Evolutionary conservation across 2,113 vertebrate genomes (phyloP).

Genomic region (Burhinus bistriatus): DNA sequence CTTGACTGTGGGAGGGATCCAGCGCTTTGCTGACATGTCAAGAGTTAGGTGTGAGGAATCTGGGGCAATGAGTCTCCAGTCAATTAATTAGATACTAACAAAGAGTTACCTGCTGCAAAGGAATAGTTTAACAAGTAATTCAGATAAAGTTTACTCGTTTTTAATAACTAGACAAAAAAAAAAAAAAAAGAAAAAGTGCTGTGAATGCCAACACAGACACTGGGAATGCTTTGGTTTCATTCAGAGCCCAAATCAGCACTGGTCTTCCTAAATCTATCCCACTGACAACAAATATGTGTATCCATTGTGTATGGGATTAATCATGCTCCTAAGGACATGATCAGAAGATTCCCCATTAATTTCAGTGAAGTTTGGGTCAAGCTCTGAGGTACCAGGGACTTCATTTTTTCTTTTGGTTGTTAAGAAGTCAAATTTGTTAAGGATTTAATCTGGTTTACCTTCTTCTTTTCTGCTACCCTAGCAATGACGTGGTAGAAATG

Average conservation of each 20-base stretch:
- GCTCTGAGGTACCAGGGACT: background rate
- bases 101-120: background rate
- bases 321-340: background rate
- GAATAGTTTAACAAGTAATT: background rate
- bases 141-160: background rate
- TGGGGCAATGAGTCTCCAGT: background rate
- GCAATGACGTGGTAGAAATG: background rate
- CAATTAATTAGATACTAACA: background rate
- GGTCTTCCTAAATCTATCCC: background rate
- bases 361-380: background rate
- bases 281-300: background rate
- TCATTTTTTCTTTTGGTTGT: background rate
- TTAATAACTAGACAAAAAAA: no score
- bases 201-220: background rate
- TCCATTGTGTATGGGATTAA: background rate
- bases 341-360: background rate
- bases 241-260: background rate
- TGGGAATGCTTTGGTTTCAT: background rate
- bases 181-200: background rate
- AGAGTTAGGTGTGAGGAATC: background rate
- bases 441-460: background rate
- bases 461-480: background rate
- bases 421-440: background rate
- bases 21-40: background rate
- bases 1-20: background rate